phyloP scores from a whole-genome alignment of 2,797 vertebrate species.

The Scomberomorus guttatus region DNA sequence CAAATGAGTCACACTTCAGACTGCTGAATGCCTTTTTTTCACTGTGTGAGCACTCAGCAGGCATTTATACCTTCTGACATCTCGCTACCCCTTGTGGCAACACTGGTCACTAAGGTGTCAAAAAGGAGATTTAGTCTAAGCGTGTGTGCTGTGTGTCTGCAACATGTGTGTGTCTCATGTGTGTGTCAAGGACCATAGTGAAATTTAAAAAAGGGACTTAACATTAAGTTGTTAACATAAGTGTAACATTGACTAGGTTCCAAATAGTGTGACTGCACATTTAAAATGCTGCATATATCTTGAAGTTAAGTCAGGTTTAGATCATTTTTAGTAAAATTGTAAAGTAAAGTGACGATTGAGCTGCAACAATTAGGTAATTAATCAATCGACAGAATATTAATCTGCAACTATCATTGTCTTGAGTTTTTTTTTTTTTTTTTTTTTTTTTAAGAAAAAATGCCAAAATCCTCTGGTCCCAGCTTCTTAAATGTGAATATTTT shows the following conservation, averaged over 20 bases:
- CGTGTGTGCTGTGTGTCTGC: not conserved
- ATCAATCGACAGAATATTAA: not conserved
- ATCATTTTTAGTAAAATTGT: constrained; percentile 1
- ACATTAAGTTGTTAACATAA: not conserved
- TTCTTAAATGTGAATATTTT: too few relatives aligned
- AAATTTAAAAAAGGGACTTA: constrained; percentile 1
- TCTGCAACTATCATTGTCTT: too few relatives aligned
- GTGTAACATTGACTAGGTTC: not conserved
- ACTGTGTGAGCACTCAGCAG: constrained; percentile 49
- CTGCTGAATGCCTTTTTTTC: constrained; percentile 36
- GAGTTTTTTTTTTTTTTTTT: too few relatives aligned
- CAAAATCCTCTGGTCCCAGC: not conserved
- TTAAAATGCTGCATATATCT: not conserved
- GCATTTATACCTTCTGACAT: constrained; percentile 56
- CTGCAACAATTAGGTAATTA: not conserved
- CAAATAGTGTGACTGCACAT: not conserved
- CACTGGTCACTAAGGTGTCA: constrained; percentile 37
- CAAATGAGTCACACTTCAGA: constrained; percentile 27
- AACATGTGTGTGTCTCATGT: not conserved
- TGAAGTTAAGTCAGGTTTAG: not conserved
- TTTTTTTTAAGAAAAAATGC: not conserved
- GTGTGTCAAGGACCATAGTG: not conserved
- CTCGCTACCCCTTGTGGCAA: constrained; percentile 33
- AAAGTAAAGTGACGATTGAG: not conserved
- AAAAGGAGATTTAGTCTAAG: constrained; percentile 17